phyloP scores from a whole-genome alignment of 1,140 invertebrate species.

The Sarcophaga bullata region DNA sequence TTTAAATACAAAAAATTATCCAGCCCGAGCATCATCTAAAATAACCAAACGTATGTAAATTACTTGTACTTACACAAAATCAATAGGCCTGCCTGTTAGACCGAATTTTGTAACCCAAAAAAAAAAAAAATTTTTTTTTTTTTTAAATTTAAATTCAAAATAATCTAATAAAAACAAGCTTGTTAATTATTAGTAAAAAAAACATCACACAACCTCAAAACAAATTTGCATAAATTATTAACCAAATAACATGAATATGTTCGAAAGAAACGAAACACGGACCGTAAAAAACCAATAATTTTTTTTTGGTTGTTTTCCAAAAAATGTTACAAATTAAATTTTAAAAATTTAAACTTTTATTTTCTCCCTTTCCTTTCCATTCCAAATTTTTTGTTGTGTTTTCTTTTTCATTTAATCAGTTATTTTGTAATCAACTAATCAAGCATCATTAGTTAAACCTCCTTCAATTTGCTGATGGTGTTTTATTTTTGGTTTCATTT shows the following conservation, averaged over 20 bases:
- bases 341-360: slow-evolving; percentile 1
- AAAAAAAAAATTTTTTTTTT: background rate
- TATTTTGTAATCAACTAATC: slow-evolving; percentile 17
- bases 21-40: background rate
- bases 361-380: background rate
- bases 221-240: slow-evolving; percentile 38
- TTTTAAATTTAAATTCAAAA: no score
- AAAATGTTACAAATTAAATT: slow-evolving; percentile 25
- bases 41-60: background rate
- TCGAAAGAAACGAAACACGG: background rate
- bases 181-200: slow-evolving; percentile 41
- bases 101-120: background rate
- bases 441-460: background rate
- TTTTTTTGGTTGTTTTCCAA: background rate
- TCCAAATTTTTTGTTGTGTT: background rate
- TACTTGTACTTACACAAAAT: slow-evolving; percentile 9
- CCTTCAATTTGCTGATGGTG: background rate
- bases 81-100: background rate
- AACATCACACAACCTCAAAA: slow-evolving; percentile 22
- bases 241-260: background rate
- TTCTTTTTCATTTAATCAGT: no score
- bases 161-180: slow-evolving; percentile 11
- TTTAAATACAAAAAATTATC: slow-evolving; percentile 13
- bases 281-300: background rate
- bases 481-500: background rate